Evolutionary conservation across 2,888 invertebrate species (phyloP), one percentile per base, ranked within the genome.

Genomic region (Amphipoea oculea): DNA sequence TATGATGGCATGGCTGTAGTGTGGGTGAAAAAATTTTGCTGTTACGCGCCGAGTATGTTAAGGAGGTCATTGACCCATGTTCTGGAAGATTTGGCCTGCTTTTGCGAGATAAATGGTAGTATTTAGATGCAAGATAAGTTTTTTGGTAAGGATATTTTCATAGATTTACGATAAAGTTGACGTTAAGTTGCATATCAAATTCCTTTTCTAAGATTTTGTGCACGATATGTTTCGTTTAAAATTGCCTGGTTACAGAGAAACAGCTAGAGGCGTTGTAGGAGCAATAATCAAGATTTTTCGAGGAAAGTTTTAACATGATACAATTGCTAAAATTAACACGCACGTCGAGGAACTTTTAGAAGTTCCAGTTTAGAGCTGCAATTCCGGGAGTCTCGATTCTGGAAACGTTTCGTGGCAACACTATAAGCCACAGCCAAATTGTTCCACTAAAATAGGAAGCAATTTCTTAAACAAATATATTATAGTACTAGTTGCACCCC

Each of bases 1-100:
- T 91, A 84, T 88, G 90, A 90, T 86, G 76, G 82, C 81, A 85
- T 63, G 68, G 29, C 84, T 81, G 42, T 75, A 73, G 68, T 69
- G 89, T 89, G 90, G 88, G 89, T 90, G 88, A 89, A 89, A 79
- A 90, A 88, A 85, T 65, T 87, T 84, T 74, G 88, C 90, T 84
- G 70, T 78, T 86, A 69, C 78, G 65, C 76, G 79, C 70, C 67
- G 54, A 66, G 79, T 84, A 86, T 84, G 78, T 67, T 75, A 82
- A 81, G 73, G 60, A 82, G 90, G 84, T 87, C 85, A 78, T 82
- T 89, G 85, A 85, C 87, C 89, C 81, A 81, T 45, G 69, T 77
- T 87, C 81, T 20, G 73, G 69, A 65, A 85, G 87, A 85, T 82
- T 83, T 83, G 83, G 74, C 77, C 84, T 77, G 79, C 83, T 86